Percentiles rank a stretch among this genome's conserved stretches.
Evolutionary conservation across 2,797 vertebrate species (phyloP).

Genomic region (Todus mexicanus): DNA sequence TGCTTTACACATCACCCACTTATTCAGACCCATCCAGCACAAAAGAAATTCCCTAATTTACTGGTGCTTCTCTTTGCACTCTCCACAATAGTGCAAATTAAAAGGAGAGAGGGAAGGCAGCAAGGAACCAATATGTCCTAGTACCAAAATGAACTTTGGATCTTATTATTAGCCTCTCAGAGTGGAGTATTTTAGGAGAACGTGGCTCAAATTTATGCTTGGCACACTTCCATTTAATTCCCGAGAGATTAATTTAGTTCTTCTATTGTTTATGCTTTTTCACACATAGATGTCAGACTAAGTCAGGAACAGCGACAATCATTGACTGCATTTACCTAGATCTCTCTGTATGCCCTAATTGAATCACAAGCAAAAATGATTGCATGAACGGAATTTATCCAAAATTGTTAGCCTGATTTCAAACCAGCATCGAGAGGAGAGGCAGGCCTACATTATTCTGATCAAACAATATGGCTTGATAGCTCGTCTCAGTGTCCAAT

Average conservation of each 20-base stretch:
- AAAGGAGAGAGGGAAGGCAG: not conserved
- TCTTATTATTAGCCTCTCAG: not conserved
- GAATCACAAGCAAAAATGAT: conserved; percentile 52
- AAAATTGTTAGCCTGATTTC: conserved; percentile 43
- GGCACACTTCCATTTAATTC: not conserved
- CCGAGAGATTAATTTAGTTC: conserved; percentile 16
- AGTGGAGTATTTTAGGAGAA: conserved; percentile 23
- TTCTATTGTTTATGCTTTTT: conserved; percentile 10
- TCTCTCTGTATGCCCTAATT: not conserved
- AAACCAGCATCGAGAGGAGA: not conserved
- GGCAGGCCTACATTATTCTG: conserved; percentile 43
- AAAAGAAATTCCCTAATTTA: not conserved
- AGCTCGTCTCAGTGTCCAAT: conserved; percentile 33
- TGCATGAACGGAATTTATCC: conserved; percentile 33
- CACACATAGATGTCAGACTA: not conserved
- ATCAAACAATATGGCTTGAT: conserved; percentile 60
- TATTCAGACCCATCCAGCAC: not conserved
- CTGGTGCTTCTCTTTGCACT: not conserved
- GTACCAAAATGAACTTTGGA: not conserved
- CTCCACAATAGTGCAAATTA: not conserved
- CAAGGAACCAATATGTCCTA: not conserved
- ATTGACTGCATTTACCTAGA: conserved; percentile 18
- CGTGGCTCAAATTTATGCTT: not conserved
- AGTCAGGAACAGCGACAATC: not conserved
- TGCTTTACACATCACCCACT: not conserved